Evolutionary conservation across 2,888 invertebrate genomes (phyloP).

Genomic region (Agrotis puta): DNA sequence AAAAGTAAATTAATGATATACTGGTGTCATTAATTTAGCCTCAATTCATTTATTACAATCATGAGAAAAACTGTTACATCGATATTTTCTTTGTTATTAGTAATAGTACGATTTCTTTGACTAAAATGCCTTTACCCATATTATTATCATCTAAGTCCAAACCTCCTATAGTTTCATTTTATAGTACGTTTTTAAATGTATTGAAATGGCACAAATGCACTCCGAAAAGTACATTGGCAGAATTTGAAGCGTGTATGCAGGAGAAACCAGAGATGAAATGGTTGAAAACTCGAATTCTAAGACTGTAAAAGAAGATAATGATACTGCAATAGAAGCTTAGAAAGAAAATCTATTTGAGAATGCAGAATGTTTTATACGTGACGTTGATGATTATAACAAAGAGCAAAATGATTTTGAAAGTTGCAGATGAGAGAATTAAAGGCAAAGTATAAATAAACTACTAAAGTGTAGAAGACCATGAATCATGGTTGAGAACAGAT

Average conservation of each 20-base stretch:
- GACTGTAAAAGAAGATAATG: constrained; percentile 21
- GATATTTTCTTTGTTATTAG: background rate
- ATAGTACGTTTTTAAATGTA: constrained; percentile 35
- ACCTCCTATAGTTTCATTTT: constrained; percentile 30
- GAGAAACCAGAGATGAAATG: constrained; percentile 6
- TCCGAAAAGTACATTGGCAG: constrained; percentile 14
- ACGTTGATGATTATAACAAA: background rate
- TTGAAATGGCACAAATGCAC: constrained; percentile 31
- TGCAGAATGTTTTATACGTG: background rate
- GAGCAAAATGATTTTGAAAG: background rate
- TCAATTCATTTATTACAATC: background rate
- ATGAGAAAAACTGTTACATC: background rate
- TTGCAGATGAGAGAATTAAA: background rate
- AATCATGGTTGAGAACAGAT: constrained; percentile 38
- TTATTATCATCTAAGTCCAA: constrained; percentile 17
- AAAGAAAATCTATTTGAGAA: background rate
- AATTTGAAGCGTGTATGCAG: constrained; percentile 18
- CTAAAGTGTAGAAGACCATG: constrained; percentile 5
- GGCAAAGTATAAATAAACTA: background rate
- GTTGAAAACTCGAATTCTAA: constrained; percentile 12
- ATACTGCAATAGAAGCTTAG: background rate
- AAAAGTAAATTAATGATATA: no score
- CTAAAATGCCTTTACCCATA: background rate
- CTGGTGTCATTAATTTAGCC: no score
- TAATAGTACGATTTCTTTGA: background rate